These are phyloP conservation scores for Atta cephalotes DNA, from an alignment of 1,140 invertebrate genomes.

Conservation along the genomic window DNA sequence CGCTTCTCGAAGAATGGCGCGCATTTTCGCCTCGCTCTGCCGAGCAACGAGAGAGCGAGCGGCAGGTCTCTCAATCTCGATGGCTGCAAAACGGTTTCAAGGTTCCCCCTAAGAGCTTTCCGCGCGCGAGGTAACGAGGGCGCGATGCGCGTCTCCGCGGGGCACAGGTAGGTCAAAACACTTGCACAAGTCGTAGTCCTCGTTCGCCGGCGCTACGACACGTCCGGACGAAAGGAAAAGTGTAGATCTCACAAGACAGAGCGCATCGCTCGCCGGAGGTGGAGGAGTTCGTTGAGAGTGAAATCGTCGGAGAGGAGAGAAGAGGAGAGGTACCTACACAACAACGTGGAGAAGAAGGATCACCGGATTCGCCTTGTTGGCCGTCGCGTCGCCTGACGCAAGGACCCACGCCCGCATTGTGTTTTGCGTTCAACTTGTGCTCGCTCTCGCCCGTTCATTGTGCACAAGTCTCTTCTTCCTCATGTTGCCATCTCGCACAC, in stretches of 20 bases:
- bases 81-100: conserved; percentile 77
- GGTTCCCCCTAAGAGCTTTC: conserved; percentile 73
- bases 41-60: conserved; percentile 74
- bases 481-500: conserved; percentile 37
- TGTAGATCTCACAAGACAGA: conserved; percentile 53
- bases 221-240: conserved; percentile 73
- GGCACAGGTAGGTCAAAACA: conserved; percentile 60
- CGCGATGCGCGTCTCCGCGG: conserved; percentile 74
- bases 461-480: conserved; percentile 63
- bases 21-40: conserved; percentile 71
- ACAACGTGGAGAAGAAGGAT: conserved; percentile 21
- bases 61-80: conserved; percentile 70
- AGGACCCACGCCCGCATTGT: conserved; percentile 79
- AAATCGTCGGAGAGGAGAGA: background rate
- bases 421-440: conserved; percentile 76
- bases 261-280: conserved; percentile 1
- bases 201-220: conserved; percentile 47
- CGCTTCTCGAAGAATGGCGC: conserved; percentile 65
- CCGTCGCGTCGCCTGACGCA: conserved; percentile 63
- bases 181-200: conserved; percentile 67
- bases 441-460: conserved; percentile 73
- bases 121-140: conserved; percentile 74
- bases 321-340: background rate
- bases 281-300: conserved; percentile 13
- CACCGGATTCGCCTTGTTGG: conserved; percentile 72